Percentiles rank a stretch among this genome's conserved stretches.
Evolutionary conservation across 2,888 invertebrate genomes (phyloP).

Genomic region (Candidula unifasciata): DNA sequence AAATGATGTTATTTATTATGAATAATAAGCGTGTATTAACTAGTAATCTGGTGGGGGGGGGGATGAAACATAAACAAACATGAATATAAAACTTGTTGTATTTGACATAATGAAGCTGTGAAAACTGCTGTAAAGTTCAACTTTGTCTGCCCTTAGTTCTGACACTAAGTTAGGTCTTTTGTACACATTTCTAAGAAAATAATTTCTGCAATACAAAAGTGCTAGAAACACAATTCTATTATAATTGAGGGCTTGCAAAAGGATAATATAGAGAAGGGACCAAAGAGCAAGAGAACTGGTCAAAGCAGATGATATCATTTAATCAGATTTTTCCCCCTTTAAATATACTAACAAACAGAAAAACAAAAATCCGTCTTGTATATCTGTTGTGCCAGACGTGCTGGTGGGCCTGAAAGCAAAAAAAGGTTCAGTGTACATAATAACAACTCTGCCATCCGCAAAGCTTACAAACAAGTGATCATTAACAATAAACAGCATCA

Average conservation of each 20-base stretch:
- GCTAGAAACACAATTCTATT: neutral
- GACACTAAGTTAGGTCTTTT: neutral
- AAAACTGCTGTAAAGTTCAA: neutral
- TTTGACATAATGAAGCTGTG: constrained; percentile 19
- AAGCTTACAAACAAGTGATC: too few species aligned
- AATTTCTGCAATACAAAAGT: constrained; percentile 20
- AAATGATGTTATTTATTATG: neutral
- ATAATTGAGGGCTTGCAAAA: neutral
- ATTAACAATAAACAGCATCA: too few species aligned
- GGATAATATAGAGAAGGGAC: neutral
- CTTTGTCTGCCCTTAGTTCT: constrained; percentile 11
- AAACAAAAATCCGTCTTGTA: neutral
- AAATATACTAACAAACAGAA: neutral
- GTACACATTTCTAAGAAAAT: neutral
- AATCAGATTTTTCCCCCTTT: neutral
- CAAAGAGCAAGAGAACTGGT: neutral
- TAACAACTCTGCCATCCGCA: too few species aligned
- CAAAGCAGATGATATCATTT: neutral
- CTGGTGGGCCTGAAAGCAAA: neutral
- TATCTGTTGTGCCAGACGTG: neutral
- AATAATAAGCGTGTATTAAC: neutral
- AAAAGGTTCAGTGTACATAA: constrained; percentile 10
- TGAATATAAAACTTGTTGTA: too few species aligned
- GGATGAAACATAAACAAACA: neutral
- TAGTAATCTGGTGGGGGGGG: neutral